Evolutionary conservation across 2,113 vertebrate genomes (phyloP), one percentile per base, ranked within the genome.

Genomic region (Mastomys natalensis): DNA sequence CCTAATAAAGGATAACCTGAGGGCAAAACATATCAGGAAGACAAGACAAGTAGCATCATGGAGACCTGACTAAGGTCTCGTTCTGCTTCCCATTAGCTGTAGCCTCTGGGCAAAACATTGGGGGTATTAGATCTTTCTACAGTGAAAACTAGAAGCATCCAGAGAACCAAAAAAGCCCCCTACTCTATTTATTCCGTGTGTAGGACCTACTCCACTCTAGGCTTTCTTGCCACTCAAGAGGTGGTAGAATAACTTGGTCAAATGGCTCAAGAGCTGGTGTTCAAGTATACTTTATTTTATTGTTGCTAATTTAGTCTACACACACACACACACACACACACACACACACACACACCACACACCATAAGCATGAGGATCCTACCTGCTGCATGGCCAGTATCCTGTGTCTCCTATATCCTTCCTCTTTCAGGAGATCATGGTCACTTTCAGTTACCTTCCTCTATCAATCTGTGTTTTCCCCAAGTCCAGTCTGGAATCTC

Each of bases 191-290:
- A 48, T 76, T 19, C 43, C 13, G 64, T 60, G 53, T 26, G 24
- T 2, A 3, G 9, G 34, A 3, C 29, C 58, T 22, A 21, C 3
- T 37, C 5, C 12, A 19, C 15, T 6, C 22, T 10, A 24, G 37
- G 5, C 31, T 78, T 55, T 40, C 29, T 17, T 21, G 40, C 4
- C 55, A 8, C n/a, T 84, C 29, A 24, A 8, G 19, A 94, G 81
- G 58, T 84, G n/a, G 7, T 24, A 82, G 43, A 19, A 24, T 16
- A 62, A 53, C 87, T 78, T 80, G 48, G 62, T n/a, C 88, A 43
- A n/a, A 64, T 72, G 31, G 7, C 43, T 68, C n/a, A 43, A 70
- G 66, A 26, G 0, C 53, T 64, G 48, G 48, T 17, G 21, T 58
- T 13, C 26, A 43, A 74, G 68, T 68, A 43, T 48, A n/a, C 4